Evolutionary conservation across 2,797 vertebrate genomes (phyloP).

Genomic region (Erethizon dorsatum): DNA sequence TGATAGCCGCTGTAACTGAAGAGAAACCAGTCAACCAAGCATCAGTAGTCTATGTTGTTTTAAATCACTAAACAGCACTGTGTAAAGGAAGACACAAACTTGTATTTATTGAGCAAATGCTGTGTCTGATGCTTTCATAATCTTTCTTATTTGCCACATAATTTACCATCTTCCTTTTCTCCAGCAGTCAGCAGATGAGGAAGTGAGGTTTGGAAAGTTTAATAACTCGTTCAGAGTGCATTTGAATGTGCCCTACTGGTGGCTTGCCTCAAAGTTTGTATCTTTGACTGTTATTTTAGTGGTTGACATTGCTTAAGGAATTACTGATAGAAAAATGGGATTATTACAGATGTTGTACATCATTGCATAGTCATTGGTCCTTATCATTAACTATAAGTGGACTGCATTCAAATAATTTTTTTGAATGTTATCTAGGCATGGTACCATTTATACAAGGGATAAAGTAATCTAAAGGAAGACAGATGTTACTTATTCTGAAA

Average conservation of each 20-base stretch:
- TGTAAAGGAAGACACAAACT: slow-evolving; percentile 30
- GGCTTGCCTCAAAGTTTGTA: slow-evolving; percentile 45
- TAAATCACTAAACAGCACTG: slow-evolving; percentile 37
- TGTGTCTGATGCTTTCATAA: not conserved
- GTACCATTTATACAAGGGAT: not conserved
- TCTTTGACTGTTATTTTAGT: slow-evolving; percentile 41
- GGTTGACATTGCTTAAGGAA: slow-evolving; percentile 47
- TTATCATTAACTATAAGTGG: not conserved
- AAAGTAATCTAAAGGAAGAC: slow-evolving; percentile 11
- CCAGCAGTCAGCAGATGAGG: not conserved
- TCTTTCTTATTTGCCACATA: not conserved
- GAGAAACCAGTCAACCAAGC: slow-evolving; percentile 9
- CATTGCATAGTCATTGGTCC: not conserved
- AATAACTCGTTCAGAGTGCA: not conserved
- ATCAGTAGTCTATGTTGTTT: not conserved
- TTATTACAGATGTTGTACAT: slow-evolving; percentile 52
- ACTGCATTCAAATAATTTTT: slow-evolving; percentile 38
- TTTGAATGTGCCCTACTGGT: not conserved
- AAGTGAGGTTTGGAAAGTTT: slow-evolving; percentile 53
- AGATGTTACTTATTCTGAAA: not conserved
- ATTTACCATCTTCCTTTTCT: not conserved
- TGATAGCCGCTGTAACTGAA: not conserved
- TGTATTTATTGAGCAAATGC: slow-evolving; percentile 3
- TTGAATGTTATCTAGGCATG: slow-evolving; percentile 3
- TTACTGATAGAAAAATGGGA: slow-evolving; percentile 50